Percentiles rank a stretch among this genome's conserved stretches.
phyloP scores from a whole-genome alignment of 2,888 invertebrate species.

The Macrosiphum euphorbiae region DNA sequence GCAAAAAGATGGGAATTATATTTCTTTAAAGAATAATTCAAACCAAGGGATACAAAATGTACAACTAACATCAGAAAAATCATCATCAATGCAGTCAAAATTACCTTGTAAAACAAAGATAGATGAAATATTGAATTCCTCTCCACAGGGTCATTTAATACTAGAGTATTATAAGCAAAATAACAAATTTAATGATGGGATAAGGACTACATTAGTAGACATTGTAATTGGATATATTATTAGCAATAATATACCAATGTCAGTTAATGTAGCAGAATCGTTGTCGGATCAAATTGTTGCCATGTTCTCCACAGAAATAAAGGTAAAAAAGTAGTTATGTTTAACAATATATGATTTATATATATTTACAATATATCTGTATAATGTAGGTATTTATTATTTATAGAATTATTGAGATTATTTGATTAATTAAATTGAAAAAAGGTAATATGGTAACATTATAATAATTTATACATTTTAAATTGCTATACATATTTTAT shows the following conservation, averaged over 20 bases:
- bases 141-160: slow-evolving; percentile 21
- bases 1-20: no score
- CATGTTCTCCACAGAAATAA: slow-evolving; percentile 29
- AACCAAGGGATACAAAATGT: no score
- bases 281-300: slow-evolving; percentile 3
- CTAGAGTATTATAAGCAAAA: slow-evolving; percentile 34
- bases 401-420: not conserved
- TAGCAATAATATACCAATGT: slow-evolving; percentile 11
- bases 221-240: slow-evolving; percentile 26
- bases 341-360: no score
- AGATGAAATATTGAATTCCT: not conserved
- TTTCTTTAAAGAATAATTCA: not conserved
- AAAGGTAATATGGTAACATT: not conserved
- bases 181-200: slow-evolving; percentile 24
- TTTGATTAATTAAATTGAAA: not conserved
- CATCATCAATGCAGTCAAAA: no score
- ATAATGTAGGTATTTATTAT: no score
- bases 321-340: not conserved
- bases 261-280: slow-evolving; percentile 10
- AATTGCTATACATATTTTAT: no score
- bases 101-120: not conserved
- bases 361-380: no score
- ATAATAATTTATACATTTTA: no score
- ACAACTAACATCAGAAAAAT: no score
- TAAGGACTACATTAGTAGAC: slow-evolving; percentile 17